Evolutionary conservation across 2,797 vertebrate species (phyloP).

Genomic region (Epinephelus coioides): DNA sequence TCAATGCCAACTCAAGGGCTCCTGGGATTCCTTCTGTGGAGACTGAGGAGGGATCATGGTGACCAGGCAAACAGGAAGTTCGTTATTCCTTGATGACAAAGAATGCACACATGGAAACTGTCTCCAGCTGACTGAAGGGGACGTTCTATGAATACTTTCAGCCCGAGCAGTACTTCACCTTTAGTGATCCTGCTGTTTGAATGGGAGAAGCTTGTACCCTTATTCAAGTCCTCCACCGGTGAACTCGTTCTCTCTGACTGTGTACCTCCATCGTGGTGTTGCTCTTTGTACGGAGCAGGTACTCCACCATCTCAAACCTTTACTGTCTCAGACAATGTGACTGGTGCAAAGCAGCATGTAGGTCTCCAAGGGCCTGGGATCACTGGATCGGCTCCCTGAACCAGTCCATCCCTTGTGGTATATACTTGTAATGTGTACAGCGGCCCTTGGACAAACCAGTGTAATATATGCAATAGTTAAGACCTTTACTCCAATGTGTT

Average conservation of each 20-base stretch:
- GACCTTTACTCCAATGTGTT: constrained; percentile 60
- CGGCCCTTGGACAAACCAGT: constrained; percentile 56
- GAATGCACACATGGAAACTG: neutral
- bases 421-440: constrained; percentile 9
- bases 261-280: constrained; percentile 1
- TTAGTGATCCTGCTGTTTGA: constrained; percentile 29
- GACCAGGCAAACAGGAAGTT: neutral
- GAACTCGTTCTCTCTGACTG: constrained; percentile 23
- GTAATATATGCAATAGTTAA: constrained; percentile 79
- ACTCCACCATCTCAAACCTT: constrained; percentile 44
- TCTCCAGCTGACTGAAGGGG: constrained; percentile 3
- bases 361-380: constrained; percentile 19
- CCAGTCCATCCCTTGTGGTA: neutral
- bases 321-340: constrained; percentile 26
- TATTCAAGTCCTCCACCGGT: constrained; percentile 58
- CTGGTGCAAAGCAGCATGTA: constrained; percentile 42
- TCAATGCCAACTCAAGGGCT: constrained; percentile 64
- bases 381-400: neutral
- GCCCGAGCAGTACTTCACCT: constrained; percentile 13
- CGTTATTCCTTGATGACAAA: neutral
- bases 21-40: constrained; percentile 40
- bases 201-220: constrained; percentile 34
- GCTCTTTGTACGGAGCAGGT: constrained; percentile 49
- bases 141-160: neutral
- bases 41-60: neutral